phyloP scores from a whole-genome alignment of 1,140 invertebrate genomes.

The Drosophila nebulosa region DNA sequence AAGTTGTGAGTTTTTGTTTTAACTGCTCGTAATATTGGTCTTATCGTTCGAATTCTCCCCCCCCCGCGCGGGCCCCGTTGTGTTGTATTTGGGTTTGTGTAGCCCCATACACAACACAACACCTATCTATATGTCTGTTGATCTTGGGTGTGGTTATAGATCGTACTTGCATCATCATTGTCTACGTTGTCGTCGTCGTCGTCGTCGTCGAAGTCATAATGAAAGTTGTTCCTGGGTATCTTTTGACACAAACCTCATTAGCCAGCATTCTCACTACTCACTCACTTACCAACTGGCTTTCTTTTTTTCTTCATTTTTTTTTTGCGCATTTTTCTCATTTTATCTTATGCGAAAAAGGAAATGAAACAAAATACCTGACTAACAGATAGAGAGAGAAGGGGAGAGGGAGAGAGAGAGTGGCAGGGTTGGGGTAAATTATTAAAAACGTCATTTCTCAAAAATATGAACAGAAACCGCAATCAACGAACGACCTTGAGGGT shows the following conservation, averaged over 20 bases:
- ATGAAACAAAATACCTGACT: conserved; percentile 65
- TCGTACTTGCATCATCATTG: not conserved
- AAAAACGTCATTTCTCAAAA: conserved; percentile 37
- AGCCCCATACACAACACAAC: too few species aligned
- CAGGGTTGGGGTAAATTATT: conserved; percentile 65
- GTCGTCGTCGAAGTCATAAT: conserved; percentile 1
- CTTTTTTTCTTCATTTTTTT: conserved; percentile 36
- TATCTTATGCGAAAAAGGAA: conserved; percentile 61
- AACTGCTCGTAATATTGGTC: conserved; percentile 27
- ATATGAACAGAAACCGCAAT: conserved; percentile 62
- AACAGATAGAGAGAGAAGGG: not conserved
- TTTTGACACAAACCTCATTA: conserved; percentile 50
- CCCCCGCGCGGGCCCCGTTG: too few species aligned
- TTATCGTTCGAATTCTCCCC: not conserved
- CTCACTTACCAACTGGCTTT: conserved; percentile 19
- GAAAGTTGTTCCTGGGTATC: conserved; percentile 21
- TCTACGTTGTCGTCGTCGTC: not conserved
- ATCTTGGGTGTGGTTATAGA: conserved; percentile 60
- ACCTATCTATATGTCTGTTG: conserved; percentile 13
- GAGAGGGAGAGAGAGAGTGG: conserved; percentile 23
- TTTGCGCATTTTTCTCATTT: conserved; percentile 41
- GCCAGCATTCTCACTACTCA: conserved; percentile 45
- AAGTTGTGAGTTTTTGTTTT: conserved; percentile 50
- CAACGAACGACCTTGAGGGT: conserved; percentile 72
- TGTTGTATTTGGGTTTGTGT: conserved; percentile 42